Base-by-base conservation (phyloP, 2,888 invertebrate genomes). In the Epinotia brunnichana region DNA sequence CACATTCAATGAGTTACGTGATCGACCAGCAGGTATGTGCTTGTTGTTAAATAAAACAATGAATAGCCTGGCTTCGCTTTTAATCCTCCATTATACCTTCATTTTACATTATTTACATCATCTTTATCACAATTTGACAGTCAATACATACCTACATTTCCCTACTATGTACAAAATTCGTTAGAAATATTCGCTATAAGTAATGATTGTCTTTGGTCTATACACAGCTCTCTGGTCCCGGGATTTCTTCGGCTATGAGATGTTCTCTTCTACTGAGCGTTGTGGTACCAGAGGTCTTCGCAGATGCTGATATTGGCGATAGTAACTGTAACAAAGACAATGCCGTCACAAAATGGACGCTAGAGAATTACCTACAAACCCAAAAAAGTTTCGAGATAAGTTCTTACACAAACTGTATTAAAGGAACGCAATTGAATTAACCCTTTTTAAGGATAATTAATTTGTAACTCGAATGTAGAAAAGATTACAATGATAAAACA, bases 181-280 rank as follows among this genome's bases (percentile, higher is more conserved):
- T 79, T 78, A 77, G 76, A 79, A 74, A 75, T 74, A 76, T 77
- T 69, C 35, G 61, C 77, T 81, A 76, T 61, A n/a, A n/a, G n/a
- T n/a, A 75, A 74, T 74, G 73, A 73, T 76, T 74, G 67, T 83
- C 82, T 91, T 92, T 84, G 92, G 64, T 83, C 83, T 91, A 93
- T 84, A 93, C 93, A 89, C 93, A 93, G 83, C 93, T 93, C 77
- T 93, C 93, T 78, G 93, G 93, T 69, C 93, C 93, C 70, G 93
- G 93, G 75, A 93, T 91, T 78, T 92, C 92, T 81, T 93, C 93
- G 0, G 93, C 91, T 88, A 92, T 90, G 44, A 92, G 89, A 76
- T 92, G 92, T 76, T 91, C 92, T 82, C 93, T 83, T 81, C 91
- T 91, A 80, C 90, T 91, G 76, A 92, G 78, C 3, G 91, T 89